Percentiles rank a stretch among this genome's conserved stretches.
Evolutionary conservation across 2,797 vertebrate species (phyloP).

Genomic region (Chelon auratus): DNA sequence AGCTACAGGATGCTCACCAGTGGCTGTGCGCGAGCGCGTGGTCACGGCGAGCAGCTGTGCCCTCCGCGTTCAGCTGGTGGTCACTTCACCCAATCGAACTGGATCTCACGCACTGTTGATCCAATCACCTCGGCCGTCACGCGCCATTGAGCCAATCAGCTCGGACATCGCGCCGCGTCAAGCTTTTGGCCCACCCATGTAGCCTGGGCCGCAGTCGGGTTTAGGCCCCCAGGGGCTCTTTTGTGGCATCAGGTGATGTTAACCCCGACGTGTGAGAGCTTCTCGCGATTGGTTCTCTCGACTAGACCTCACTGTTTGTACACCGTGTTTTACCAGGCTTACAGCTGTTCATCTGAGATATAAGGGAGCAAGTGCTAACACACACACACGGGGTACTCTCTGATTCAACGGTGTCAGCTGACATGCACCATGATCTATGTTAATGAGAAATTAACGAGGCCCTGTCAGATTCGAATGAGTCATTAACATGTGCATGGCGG

Average conservation of each 20-base stretch:
- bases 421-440: slow-evolving; percentile 51
- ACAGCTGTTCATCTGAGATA: slow-evolving; percentile 26
- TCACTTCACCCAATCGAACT: slow-evolving; percentile 68
- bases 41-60: slow-evolving; percentile 59
- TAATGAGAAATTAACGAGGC: slow-evolving; percentile 69
- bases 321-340: slow-evolving; percentile 12
- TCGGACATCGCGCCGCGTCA: slow-evolving; percentile 26
- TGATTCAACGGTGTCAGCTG: slow-evolving; percentile 16
- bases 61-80: slow-evolving; percentile 56
- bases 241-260: not conserved
- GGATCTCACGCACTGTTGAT: slow-evolving; percentile 72
- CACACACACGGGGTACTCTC: slow-evolving; percentile 10
- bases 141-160: slow-evolving; percentile 72
- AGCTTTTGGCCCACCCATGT: slow-evolving; percentile 41
- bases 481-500: slow-evolving; percentile 53
- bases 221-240: not conserved
- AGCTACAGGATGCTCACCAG: slow-evolving; percentile 48
- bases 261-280: not conserved
- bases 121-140: slow-evolving; percentile 68
- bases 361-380: slow-evolving; percentile 2
- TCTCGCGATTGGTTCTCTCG: not conserved
- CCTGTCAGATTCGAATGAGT: slow-evolving; percentile 61
- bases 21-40: not conserved
- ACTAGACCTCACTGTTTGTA: slow-evolving; percentile 8
- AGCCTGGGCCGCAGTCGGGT: slow-evolving; percentile 24